Evolutionary conservation across 2,113 vertebrate genomes (phyloP), one percentile per base, ranked within the genome.

Genomic region (Polypterus senegalus): DNA sequence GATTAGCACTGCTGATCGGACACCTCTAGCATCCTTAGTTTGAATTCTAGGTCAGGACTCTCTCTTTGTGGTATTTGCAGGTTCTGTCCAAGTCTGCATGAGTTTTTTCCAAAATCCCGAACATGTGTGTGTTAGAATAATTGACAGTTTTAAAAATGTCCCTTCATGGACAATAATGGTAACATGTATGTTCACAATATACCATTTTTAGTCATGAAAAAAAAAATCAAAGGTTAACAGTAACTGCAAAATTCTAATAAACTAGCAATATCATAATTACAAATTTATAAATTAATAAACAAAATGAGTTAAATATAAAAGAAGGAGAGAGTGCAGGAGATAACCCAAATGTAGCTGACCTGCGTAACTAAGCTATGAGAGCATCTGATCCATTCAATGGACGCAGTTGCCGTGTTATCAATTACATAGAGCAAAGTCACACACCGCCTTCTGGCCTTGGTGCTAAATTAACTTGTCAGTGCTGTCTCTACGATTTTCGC

Each of bases 391-490:
- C 64, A 62, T 66, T 63, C 7, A 65, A 54, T 60, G 52, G 27
- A 44, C 27, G 57, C 11, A 10, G 71, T 70, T 69, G 70, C 74
- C 67, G 72, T 71, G 77, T 84, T 84, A 86, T 87, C 83, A 84
- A 85, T 84, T 82, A 85, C 83, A 78, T 77, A 82, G 73, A 70
- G 74, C 77, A 47, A 76, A 72, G 80, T 80, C 77, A 78, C 78
- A 44, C 45, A 78, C 81, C 78, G 74, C 77, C 77, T 79, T 76
- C 74, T 73, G 79, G 76, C 64, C 80, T 77, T 77, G 70, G 80
- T 79, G 70, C 85, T 86, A 87, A 88, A 86, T 87, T 79, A 81
- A 87, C 84, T 81, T 85, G 86, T 88, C 89, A 88, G 87, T 67
- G 73, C 81, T 80, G 82, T 88, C 79, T 85, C 74, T 73, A 51